Evolutionary conservation across 2,888 invertebrate genomes (phyloP), one percentile per base, ranked within the genome.

Genomic region (Coecobrya sp.): DNA sequence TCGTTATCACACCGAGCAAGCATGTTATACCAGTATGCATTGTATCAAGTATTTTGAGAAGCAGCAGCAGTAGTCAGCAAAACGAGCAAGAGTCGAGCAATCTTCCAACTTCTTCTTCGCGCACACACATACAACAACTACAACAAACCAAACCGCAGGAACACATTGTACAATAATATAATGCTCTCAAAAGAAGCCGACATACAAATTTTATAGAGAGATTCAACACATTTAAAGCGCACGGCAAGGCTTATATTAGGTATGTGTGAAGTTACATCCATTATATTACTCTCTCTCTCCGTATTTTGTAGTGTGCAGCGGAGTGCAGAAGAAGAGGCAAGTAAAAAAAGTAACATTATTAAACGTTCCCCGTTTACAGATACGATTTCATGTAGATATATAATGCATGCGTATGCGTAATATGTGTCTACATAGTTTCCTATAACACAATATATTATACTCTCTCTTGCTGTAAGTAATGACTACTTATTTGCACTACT

Each of bases 101-200:
- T 85, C 81, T 82, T 59, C 22, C 22, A 16, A 30, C 55, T 16
- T 81, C 81, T 27, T 27, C 11, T 36, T 49, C 84, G 52, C 86
- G 52, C 89, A 62, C 25, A 45, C 55, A 36, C 30, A 30, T 16
- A 11, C 30, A 30, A n/a, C 16, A 55, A 19, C 5, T 45, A 89
- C 73, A 76, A 68, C 62, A 86, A 81, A 81, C 36, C 25, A 62
- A 91, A 85, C 81, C 85, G 79, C 85, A 86, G 87, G 81, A 91
- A 86, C 82, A 84, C 91, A 91, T 84, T 87, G 91, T 87, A 70
- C 55, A 91, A 68, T 49, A 68, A 85, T 68, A 82, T 68, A 82
- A 91, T 87, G 22, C 84, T 45, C 70, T 91, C 92, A 92, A 92
- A 92, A 76, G 92, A 92, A 73, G 92, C 92, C 92, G 92, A 92